Evolutionary conservation across 2,888 invertebrate genomes (phyloP).

Genomic region (Taenaris catops): DNA sequence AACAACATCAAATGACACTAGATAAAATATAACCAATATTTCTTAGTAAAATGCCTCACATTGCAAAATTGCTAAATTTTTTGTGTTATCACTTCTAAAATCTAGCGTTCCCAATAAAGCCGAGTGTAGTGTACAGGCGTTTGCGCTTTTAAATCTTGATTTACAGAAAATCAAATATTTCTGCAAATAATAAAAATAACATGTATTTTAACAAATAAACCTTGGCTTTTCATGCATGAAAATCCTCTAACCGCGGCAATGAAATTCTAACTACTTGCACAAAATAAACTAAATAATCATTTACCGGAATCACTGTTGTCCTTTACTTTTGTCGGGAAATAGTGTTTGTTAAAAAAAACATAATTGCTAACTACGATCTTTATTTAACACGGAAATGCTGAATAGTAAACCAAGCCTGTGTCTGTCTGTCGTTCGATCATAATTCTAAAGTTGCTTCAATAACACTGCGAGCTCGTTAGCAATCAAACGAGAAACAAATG

Average conservation of each 20-base stretch:
- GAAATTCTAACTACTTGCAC: slow-evolving; percentile 13
- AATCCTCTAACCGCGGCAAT: slow-evolving; percentile 9
- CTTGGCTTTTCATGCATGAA: slow-evolving; percentile 30
- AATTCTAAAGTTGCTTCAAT: slow-evolving; percentile 5
- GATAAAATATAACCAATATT: too few relatives aligned
- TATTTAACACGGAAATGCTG: slow-evolving; percentile 14
- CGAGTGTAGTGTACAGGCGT: too few relatives aligned
- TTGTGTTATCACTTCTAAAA: too few relatives aligned
- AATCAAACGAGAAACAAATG: slow-evolving; percentile 3
- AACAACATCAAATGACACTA: too few relatives aligned
- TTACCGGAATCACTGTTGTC: slow-evolving; percentile 43
- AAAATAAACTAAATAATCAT: slow-evolving; percentile 34
- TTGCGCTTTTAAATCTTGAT: too few relatives aligned
- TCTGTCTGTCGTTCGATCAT: slow-evolving; percentile 3
- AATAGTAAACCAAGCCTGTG: slow-evolving; percentile 4
- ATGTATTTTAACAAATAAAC: slow-evolving; percentile 15
- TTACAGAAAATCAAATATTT: too few relatives aligned
- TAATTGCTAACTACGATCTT: slow-evolving; percentile 27
- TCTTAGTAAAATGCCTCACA: too few relatives aligned
- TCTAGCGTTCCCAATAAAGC: too few relatives aligned
- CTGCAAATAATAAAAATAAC: background rate
- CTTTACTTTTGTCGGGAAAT: slow-evolving; percentile 46
- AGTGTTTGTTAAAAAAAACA: slow-evolving; percentile 32
- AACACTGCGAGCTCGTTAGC: slow-evolving; percentile 1
- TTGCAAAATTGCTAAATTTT: too few relatives aligned